Conservation (phyloP, 1,140 invertebrate genomes). For the Neodiprion pinetum region DNA sequence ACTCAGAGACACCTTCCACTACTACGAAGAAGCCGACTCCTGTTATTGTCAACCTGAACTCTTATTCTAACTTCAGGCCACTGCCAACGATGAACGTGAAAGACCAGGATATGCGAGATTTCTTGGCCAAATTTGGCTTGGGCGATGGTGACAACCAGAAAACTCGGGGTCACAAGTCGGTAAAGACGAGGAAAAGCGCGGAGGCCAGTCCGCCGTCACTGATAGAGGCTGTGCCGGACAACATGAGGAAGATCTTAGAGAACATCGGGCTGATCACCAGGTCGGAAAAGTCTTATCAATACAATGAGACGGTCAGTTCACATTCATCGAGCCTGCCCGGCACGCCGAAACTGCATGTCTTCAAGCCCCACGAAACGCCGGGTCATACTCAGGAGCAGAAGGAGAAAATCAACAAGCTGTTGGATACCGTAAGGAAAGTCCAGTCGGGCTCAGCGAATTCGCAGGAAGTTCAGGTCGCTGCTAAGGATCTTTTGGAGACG, state of each 20-base stretch:
- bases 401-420: conserved; percentile 56
- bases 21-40: conserved; percentile 35
- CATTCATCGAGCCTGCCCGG: conserved; percentile 23
- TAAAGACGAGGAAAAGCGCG: conserved; percentile 33
- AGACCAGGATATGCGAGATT: conserved; percentile 65
- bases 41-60: conserved; percentile 46
- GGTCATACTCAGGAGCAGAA: conserved; percentile 49
- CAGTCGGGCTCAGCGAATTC: conserved; percentile 54
- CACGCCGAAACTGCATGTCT: conserved; percentile 49
- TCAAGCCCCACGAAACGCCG: conserved; percentile 57
- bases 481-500: conserved; percentile 48
- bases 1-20: conserved; percentile 23
- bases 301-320: background rate
- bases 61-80: conserved; percentile 67
- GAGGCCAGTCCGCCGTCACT: conserved; percentile 39
- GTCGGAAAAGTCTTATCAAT: conserved; percentile 25
- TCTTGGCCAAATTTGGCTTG: conserved; percentile 66
- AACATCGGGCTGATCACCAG: conserved; percentile 60
- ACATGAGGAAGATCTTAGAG: conserved; percentile 61
- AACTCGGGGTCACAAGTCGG: conserved; percentile 48
- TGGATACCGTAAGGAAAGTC: conserved; percentile 58
- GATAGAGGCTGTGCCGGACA: conserved; percentile 59
- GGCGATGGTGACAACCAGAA: conserved; percentile 34
- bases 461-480: conserved; percentile 48
- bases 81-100: conserved; percentile 58